Base-by-base conservation (phyloP, 2,113 vertebrate species). In the Saguinus imperator region DNA sequence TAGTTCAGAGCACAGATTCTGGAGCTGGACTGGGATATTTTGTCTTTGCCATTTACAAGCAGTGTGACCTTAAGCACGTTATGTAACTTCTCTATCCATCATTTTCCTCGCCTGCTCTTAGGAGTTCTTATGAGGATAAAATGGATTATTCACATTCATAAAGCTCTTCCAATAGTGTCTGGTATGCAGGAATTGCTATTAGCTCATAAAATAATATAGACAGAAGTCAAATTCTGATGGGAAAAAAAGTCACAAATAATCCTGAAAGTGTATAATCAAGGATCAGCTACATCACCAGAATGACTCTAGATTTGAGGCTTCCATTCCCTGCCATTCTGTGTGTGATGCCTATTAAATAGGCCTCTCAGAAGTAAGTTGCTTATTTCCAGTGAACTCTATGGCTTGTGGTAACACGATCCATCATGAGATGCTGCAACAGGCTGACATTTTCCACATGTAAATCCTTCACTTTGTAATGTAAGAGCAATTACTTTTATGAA, bases 401-500 rank as follows among this genome's bases (percentile, higher is more conserved):
- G 73, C 96, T 98, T 16, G 10, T 18, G 40, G 98, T 96, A 98
- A 97, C 97, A 97, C 0, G 77, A 98, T 97, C 98, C 55, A 96
- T 98, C 96, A 79, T 94, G 95, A 97, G 93, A 95, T 98, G 94
- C 96, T 97, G 98, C 98, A 98, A 98, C 96, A 98, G 98, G 97
- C 98, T 97, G 97, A 96, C 97, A 98, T 98, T 98, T 98, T 98
- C 98, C 97, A 96, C 98, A 98, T 96, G 96, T 92, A 93, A 98
- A 98, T 97, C 94, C 97, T 98, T 87, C 95, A 98, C 98, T 99
- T 98, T 98, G 98, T 98, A 98, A 98, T 98, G 98, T 98, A 98
- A 98, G 98, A 98, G 98, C 97, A 98, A 98, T 98, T 98, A 98
- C 98, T 98, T 98, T 95, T 98, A 98, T 98, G 98, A 98, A 98